phyloP scores from a whole-genome alignment of 2,113 vertebrate species.

The Rattus rattus region DNA sequence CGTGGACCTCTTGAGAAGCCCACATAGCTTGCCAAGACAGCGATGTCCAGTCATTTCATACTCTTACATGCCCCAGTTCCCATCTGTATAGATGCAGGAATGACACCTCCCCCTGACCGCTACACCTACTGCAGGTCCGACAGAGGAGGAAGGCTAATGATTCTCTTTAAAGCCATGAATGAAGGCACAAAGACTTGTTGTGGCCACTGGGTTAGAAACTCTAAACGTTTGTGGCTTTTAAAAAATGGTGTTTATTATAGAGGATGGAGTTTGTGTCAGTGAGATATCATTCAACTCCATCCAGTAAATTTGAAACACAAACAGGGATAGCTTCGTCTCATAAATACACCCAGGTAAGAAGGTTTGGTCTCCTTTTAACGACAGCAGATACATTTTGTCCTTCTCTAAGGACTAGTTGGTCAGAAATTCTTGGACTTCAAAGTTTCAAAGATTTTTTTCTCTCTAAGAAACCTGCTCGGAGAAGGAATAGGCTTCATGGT shows the following conservation, averaged over 20 bases:
- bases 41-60: slow-evolving; percentile 11
- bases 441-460: background rate
- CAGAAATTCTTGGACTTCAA: background rate
- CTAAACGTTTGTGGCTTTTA: background rate
- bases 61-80: background rate
- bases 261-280: background rate
- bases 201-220: background rate
- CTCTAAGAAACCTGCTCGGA: background rate
- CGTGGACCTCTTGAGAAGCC: background rate
- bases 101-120: slow-evolving; percentile 54
- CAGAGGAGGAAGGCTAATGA: background rate
- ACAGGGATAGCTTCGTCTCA: background rate
- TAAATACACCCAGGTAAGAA: background rate
- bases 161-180: slow-evolving; percentile 22
- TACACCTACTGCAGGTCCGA: background rate
- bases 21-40: slow-evolving; percentile 9
- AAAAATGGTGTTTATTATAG: slow-evolving; percentile 28
- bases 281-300: background rate
- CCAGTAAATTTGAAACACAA: background rate
- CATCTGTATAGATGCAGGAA: slow-evolving; percentile 56
- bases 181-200: background rate
- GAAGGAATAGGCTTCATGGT: background rate
- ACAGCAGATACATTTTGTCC: background rate
- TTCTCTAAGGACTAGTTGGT: background rate
- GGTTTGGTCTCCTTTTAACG: background rate